Base-by-base conservation (phyloP, 2,113 vertebrate species). In the Clarias magur region DNA sequence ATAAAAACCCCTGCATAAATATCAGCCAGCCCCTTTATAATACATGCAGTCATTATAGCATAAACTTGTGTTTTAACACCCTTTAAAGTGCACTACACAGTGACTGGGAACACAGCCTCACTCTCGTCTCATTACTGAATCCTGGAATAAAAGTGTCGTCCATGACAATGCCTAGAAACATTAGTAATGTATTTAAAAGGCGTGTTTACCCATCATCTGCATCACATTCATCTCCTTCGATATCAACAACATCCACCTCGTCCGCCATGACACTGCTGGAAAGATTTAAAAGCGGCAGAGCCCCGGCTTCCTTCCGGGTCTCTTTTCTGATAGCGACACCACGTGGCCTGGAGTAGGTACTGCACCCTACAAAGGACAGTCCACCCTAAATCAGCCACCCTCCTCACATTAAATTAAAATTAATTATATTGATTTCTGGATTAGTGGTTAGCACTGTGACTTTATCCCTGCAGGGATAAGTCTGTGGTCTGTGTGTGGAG, bases 211-310 rank as follows among this genome's bases (percentile, higher is more conserved):
- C 60, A 1, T 93, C 57, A 7, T 21, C 91, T 1, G 82, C 88
- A 0, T 93, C 95, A 80, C 88, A 93, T 67, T 92, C 89, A n/a
- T 98, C 98, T 70, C 98, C 98, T 82, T 99, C 98, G 17, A 99
- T 93, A 53, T 98, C 98, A 91, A 99, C 95, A 91, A 97, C 95
- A 89, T 98, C 98, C 0, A 93, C 82, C 80, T 99, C 98, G 85
- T 98, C 98, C 79, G 95, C 94, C 95, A 95, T 95, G 82, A 62
- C 56, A 21, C 57, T 30, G 67, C 16, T 57, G 72, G 34, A 13
- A 53, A 68, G 48, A 19, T 21, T 27, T 13, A 85, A 53, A 34
- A 79, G 76, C 15, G 56, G 38, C 42, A 48, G 38, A 62, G 59
- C 6, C 6, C 9, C 48, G 8, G 7, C 0, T 86, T 63, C 4